A percentile compares a stretch with the other conserved stretches of the same genome.
These are phyloP conservation scores for Pelmatolapia mariae DNA, from an alignment of 2,113 vertebrate genomes.

Conservation along the genomic window DNA sequence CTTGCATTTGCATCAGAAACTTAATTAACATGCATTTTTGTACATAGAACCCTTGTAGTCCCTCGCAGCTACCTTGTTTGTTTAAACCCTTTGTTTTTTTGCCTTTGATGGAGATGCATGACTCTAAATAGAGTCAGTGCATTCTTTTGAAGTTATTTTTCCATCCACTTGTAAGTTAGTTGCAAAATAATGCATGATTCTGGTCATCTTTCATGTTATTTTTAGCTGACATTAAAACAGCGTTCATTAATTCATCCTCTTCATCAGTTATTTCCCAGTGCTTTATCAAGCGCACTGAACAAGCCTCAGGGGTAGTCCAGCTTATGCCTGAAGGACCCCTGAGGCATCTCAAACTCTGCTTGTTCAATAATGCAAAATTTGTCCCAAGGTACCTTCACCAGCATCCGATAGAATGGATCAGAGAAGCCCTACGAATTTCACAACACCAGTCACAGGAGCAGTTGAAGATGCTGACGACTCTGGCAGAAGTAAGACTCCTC, in stretches of 20 bases:
- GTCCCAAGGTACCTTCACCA: constrained; percentile 52
- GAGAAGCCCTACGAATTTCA: constrained; percentile 31
- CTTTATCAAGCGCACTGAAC: constrained; percentile 51
- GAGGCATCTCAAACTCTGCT: constrained; percentile 59
- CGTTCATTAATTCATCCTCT: constrained; percentile 60
- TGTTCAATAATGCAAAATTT: constrained; percentile 68
- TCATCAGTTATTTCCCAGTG: constrained; percentile 42
- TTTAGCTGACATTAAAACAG: constrained; percentile 59
- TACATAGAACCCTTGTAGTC: constrained; percentile 41
- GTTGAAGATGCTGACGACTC: constrained; percentile 77
- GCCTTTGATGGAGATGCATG: constrained; percentile 55
- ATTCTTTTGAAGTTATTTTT: constrained; percentile 63
- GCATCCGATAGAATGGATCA: constrained; percentile 31
- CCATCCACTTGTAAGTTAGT: constrained; percentile 13
- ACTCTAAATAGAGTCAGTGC: constrained; percentile 43
- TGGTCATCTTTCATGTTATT: constrained; percentile 72
- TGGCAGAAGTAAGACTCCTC: constrained; percentile 80
- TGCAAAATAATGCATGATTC: constrained; percentile 59
- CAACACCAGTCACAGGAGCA: constrained; percentile 46
- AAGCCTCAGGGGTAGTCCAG: constrained; percentile 59
- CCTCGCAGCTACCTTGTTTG: constrained; percentile 58
- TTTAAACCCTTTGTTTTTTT: constrained; percentile 51
- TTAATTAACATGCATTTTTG: constrained; percentile 55
- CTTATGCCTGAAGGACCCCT: constrained; percentile 56
- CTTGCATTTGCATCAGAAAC: constrained; percentile 31